Evolutionary conservation across 2,113 vertebrate species (phyloP), one percentile per base, ranked within the genome.

Genomic region (Dasyurus viverrinus): DNA sequence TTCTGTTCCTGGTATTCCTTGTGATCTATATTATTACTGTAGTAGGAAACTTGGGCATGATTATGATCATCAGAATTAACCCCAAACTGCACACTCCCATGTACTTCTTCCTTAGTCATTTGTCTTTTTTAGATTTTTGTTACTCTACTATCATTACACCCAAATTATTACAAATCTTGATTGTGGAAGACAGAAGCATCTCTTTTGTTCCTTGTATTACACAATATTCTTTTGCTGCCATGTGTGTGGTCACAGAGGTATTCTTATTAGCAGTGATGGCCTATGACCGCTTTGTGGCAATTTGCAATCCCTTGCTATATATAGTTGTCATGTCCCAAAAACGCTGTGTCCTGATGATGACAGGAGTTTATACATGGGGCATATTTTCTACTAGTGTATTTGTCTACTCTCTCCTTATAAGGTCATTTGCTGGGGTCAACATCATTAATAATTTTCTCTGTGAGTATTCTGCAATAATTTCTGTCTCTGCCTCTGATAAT

Each of bases 371-470:
- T 0, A 1, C 42, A 0, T 96, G 90, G 94, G 97, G 96, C 6
- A 53, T 54, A 3, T 30, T 93, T 2, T 97, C 96, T 14, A 94
- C 96, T 36, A 5, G 92, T 23, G 96, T 89, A 52, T 55, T 97
- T 89, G 95, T 93, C 0, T 92, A 95, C 4, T 95, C 93, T 2
- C 94, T 97, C 16, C 23, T 94, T 47, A 42, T 90, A 0, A 91
- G 95, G 0, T 90, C 95, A 9, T 97, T 95, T 89, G 96, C 95
- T 3, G 42, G 14, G 2, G 42, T 95, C 10, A 97, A 93, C 0
- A 2, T 93, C 68, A 97, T 98, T 8, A 90, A 96, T 46, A 95
- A 97, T 48, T 97, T 97, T 94, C 93, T 90, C 46, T 98, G 97
- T 53, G 97, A 98, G 27, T 93, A 96, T 3, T 96, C 97, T 42